phyloP scores from a whole-genome alignment of 2,113 vertebrate species.

The Ceuthmochares aereus region DNA sequence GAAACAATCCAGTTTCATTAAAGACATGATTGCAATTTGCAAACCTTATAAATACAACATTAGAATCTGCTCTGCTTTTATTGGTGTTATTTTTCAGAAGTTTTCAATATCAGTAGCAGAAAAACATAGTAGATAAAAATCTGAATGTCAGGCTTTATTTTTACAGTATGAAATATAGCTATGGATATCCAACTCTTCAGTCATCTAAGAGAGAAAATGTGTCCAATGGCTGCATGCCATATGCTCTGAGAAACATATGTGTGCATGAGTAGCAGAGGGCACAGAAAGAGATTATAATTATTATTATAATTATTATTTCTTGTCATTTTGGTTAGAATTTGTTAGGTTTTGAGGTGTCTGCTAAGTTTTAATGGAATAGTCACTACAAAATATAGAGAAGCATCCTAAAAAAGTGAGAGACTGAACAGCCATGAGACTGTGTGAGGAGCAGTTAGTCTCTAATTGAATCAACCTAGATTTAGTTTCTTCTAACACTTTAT shows the following conservation, averaged over 20 bases:
- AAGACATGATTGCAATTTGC: neutral
- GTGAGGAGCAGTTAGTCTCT: neutral
- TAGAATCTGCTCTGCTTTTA: neutral
- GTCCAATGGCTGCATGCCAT: neutral
- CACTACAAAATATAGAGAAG: neutral
- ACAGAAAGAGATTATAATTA: neutral
- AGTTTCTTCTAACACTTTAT: neutral
- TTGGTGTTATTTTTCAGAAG: neutral
- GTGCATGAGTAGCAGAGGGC: neutral
- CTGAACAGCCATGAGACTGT: neutral
- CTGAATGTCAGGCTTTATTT: neutral
- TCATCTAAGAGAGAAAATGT: neutral
- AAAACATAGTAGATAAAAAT: neutral
- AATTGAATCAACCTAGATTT: neutral
- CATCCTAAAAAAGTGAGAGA: neutral
- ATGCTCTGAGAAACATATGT: neutral
- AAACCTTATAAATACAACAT: neutral
- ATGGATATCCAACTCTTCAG: neutral
- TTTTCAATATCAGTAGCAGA: neutral
- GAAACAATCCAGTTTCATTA: neutral
- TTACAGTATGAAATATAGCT: neutral
- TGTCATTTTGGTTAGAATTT: neutral
- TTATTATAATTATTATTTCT: neutral
- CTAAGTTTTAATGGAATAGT: neutral
- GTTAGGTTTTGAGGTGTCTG: neutral